Conservation (phyloP, 92 coral and sea anemone genomes). For the Heteractis magnifica region DNA sequence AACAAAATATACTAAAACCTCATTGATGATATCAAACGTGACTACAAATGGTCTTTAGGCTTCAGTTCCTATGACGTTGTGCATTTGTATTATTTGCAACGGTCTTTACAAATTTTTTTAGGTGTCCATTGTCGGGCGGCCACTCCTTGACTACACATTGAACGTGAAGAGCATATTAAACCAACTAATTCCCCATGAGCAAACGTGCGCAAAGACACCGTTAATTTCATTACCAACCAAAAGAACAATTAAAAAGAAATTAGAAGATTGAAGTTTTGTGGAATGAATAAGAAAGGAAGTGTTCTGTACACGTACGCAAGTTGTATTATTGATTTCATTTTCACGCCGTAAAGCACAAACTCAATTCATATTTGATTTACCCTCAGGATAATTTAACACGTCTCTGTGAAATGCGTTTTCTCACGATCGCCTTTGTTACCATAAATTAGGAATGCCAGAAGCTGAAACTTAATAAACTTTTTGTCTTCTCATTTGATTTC, state of each 20-base stretch:
- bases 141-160: constrained; percentile 13
- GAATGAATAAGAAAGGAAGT: not conserved
- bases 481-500: not conserved
- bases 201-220: not conserved
- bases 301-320: constrained; percentile 6
- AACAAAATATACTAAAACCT: too few species aligned
- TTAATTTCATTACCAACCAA: constrained; percentile 6
- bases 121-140: not conserved
- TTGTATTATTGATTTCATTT: constrained; percentile 6
- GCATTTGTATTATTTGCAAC: not conserved
- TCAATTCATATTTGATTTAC: constrained; percentile 16
- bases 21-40: too few species aligned
- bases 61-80: not conserved
- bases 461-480: constrained; percentile 13
- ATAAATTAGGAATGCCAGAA: constrained; percentile 20
- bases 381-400: constrained; percentile 19
- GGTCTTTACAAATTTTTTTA: not conserved
- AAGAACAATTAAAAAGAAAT: not conserved
- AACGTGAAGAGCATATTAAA: constrained; percentile 11
- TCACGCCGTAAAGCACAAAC: constrained; percentile 13
- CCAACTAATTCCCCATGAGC: not conserved
- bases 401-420: constrained; percentile 16
- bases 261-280: not conserved
- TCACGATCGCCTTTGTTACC: constrained; percentile 24
- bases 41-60: too few species aligned